A percentile compares a stretch with the other conserved stretches of the same genome.
Conservation (phyloP, 1,140 invertebrate species). For the Pogonomyrmex californicus region DNA sequence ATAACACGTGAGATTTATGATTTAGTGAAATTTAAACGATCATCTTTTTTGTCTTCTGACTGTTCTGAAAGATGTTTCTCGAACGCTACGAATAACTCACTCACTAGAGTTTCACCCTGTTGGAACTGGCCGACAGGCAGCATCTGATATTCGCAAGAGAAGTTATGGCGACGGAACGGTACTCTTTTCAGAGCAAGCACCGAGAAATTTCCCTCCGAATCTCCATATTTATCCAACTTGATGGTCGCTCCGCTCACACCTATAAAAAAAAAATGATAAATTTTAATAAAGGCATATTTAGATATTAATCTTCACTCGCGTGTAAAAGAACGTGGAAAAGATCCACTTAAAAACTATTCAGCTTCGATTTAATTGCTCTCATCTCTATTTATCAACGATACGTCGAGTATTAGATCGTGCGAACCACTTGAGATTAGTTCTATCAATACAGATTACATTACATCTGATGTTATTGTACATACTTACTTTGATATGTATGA, state of each 20-base stretch:
- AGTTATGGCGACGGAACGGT: slow-evolving; percentile 87
- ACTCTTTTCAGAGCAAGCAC: slow-evolving; percentile 93
- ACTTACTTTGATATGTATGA: slow-evolving; percentile 93
- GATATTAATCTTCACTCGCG: background rate
- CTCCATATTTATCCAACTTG: slow-evolving; percentile 96
- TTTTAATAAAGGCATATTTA: background rate
- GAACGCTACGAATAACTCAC: slow-evolving; percentile 87
- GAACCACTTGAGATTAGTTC: slow-evolving; percentile 31
- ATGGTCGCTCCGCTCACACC: slow-evolving; percentile 97
- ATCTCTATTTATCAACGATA: slow-evolving; percentile 15
- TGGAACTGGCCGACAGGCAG: slow-evolving; percentile 94
- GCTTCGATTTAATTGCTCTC: background rate
- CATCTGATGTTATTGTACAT: slow-evolving; percentile 48
- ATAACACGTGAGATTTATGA: background rate
- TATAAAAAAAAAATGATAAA: slow-evolving; percentile 83
- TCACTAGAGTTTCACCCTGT: slow-evolving; percentile 91
- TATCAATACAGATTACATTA: slow-evolving; percentile 45
- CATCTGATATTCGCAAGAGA: slow-evolving; percentile 92
- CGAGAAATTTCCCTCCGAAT: slow-evolving; percentile 99
- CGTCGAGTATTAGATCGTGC: slow-evolving; percentile 15
- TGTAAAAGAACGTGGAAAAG: background rate
- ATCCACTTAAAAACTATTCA: background rate
- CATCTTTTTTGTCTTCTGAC: background rate
- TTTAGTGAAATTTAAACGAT: background rate
- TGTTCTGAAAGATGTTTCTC: slow-evolving; percentile 10